Percentiles rank a stretch among this genome's conserved stretches.
Evolutionary conservation across 2,797 vertebrate genomes (phyloP).

Genomic region (Falco columbarius): DNA sequence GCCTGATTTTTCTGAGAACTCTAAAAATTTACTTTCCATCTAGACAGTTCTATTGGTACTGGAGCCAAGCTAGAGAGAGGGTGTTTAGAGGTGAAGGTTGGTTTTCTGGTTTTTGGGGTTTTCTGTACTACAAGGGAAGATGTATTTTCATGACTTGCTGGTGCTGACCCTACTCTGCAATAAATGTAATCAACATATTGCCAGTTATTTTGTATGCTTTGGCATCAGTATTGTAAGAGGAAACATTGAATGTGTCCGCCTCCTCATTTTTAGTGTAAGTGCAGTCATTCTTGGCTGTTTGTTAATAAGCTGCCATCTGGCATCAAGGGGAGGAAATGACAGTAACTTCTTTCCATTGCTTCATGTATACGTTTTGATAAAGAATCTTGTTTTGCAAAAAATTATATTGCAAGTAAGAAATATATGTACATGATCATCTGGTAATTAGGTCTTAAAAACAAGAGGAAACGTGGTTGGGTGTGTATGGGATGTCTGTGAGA

Average conservation of each 20-base stretch:
- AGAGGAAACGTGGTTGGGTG: not conserved
- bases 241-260: not conserved
- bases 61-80: not conserved
- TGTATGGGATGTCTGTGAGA: not conserved
- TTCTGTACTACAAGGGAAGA: not conserved
- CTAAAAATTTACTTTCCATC: not conserved
- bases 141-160: not conserved
- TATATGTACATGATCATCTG: rapidly evolving
- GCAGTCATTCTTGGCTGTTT: not conserved
- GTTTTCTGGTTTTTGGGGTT: not conserved
- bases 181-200: not conserved
- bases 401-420: not conserved
- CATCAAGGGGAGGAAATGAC: not conserved
- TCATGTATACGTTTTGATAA: not conserved
- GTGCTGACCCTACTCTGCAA: not conserved
- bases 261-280: not conserved
- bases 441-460: not conserved
- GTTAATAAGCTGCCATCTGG: not conserved
- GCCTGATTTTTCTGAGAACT: not conserved
- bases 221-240: not conserved
- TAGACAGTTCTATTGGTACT: too few relatives aligned
- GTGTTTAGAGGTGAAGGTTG: not conserved
- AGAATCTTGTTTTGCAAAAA: not conserved
- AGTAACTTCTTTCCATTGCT: not conserved
- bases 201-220: not conserved